Conservation (phyloP, 2,888 invertebrate genomes). For the Ashinkailepas kermadecensis region DNA sequence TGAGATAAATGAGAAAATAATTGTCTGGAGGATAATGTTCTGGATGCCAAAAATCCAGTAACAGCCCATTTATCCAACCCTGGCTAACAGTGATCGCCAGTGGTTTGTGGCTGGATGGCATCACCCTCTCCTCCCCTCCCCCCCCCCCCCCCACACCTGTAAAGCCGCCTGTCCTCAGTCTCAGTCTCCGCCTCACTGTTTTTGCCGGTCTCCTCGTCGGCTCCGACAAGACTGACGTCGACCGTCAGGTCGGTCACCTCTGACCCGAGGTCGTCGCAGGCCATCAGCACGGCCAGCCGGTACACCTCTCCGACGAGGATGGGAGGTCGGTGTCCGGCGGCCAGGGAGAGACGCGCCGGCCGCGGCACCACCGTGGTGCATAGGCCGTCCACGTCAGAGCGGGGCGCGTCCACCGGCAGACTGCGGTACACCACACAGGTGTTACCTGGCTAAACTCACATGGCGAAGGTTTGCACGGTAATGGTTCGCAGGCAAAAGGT, state of each 20-base stretch:
- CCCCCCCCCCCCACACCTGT: no score
- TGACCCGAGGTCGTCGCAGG: neutral
- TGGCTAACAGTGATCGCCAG: no score
- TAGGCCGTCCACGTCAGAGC: neutral
- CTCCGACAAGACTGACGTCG: neutral
- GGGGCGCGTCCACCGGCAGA: neutral
- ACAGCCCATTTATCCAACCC: no score
- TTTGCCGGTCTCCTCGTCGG: slow-evolving; percentile 4
- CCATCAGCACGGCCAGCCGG: neutral
- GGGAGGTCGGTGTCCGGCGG: neutral
- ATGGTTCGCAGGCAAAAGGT: no score
- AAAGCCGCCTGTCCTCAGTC: no score
- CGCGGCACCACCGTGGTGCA: slow-evolving; percentile 6
- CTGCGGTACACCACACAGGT: neutral
- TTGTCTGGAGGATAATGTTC: no score
- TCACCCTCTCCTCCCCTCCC: no score
- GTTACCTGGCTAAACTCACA: no score
- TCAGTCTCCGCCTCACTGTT: neutral
- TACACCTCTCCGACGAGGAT: slow-evolving; percentile 5
- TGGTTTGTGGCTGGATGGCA: no score
- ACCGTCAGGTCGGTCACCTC: slow-evolving; percentile 1
- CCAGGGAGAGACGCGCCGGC: neutral
- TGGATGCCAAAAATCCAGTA: no score
- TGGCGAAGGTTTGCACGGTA: no score
- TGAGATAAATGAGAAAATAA: no score